Evolutionary conservation across 2,113 vertebrate species (phyloP).

Genomic region (Chaetodon trifascialis): DNA sequence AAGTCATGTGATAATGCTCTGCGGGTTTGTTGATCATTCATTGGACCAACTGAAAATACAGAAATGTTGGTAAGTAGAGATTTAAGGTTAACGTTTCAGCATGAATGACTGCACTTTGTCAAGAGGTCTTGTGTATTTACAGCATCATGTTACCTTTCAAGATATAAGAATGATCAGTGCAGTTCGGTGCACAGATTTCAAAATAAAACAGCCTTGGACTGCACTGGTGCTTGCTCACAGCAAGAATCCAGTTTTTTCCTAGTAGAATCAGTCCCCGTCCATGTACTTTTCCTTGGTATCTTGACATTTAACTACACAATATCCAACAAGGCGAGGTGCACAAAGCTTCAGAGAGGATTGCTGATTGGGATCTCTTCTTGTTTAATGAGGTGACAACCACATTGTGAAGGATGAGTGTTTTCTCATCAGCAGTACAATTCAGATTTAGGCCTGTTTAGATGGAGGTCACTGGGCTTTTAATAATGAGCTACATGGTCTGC

Average conservation of each 20-base stretch:
- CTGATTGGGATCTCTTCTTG: constrained; percentile 52
- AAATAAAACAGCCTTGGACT: not conserved
- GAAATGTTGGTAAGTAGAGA: no score
- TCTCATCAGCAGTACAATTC: constrained; percentile 66
- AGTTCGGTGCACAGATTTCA: not conserved
- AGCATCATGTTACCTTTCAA: not conserved
- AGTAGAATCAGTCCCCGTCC: not conserved
- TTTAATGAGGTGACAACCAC: constrained; percentile 68
- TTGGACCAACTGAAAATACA: not conserved
- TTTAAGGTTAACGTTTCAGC: no score
- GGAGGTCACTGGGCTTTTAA: constrained; percentile 65
- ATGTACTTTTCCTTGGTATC: not conserved
- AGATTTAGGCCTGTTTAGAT: constrained; percentile 64
- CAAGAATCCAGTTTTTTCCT: no score
- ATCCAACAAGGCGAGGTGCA: constrained; percentile 18
- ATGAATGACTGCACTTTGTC: no score
- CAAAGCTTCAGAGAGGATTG: constrained; percentile 24
- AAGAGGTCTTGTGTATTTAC: not conserved
- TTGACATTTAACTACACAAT: constrained; percentile 36
- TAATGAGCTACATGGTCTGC: constrained; percentile 61
- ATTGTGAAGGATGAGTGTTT: constrained; percentile 65
- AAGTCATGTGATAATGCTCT: not conserved
- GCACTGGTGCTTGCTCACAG: not conserved
- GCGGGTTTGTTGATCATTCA: not conserved
- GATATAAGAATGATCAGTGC: no score